phyloP scores from a whole-genome alignment of 92 coral and sea anemone species.

The Nematostella vectensis region DNA sequence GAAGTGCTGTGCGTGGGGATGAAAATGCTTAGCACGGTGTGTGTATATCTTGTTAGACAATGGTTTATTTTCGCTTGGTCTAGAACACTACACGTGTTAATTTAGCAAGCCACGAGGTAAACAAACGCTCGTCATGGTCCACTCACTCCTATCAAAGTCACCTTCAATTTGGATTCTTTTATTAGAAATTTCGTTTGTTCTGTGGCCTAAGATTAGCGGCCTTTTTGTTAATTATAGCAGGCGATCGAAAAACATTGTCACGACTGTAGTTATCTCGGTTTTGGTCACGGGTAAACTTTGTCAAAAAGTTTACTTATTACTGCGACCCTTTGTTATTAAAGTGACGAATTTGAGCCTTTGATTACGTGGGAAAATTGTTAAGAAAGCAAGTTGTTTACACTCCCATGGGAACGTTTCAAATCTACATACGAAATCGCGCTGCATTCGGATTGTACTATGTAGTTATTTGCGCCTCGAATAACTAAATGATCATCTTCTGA shows the following conservation, averaged over 20 bases:
- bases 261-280: not conserved
- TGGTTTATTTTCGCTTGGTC: not conserved
- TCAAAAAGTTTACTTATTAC: no score
- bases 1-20: not conserved
- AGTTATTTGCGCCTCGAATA: no score
- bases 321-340: not conserved
- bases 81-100: not conserved
- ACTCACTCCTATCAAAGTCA: not conserved
- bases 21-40: not conserved
- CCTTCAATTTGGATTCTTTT: not conserved
- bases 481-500: no score
- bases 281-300: no score
- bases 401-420: not conserved
- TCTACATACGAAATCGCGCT: no score
- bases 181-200: not conserved
- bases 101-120: not conserved
- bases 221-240: not conserved
- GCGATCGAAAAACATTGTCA: not conserved
- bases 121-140: not conserved
- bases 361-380: not conserved
- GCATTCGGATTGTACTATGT: no score
- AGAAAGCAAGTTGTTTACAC: not conserved
- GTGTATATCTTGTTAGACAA: not conserved
- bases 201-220: conserved; percentile 3
- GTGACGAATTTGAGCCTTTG: not conserved